Evolutionary conservation across 1,140 invertebrate species (phyloP).

Genomic region (Drosophila ambigua): DNA sequence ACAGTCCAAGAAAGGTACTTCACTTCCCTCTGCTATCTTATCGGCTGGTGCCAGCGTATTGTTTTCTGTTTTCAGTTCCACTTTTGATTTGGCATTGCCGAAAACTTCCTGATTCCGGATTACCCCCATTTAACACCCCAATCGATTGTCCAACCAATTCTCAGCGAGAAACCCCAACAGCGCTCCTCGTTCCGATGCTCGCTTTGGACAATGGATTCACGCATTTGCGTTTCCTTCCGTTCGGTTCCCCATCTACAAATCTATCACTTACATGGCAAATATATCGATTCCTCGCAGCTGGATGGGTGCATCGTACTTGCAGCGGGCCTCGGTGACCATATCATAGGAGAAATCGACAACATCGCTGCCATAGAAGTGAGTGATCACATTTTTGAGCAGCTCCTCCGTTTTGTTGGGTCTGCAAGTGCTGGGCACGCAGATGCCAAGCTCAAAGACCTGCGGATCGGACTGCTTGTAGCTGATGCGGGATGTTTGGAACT

Average conservation of each 20-base stretch:
- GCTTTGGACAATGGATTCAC: no score
- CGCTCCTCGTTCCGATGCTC: not conserved
- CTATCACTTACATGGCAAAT: slow-evolving; percentile 70
- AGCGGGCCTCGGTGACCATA: slow-evolving; percentile 59
- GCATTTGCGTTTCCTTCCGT: not conserved
- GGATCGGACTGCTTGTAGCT: slow-evolving; percentile 69
- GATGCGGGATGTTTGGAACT: slow-evolving; percentile 36
- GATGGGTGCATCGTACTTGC: slow-evolving; percentile 69
- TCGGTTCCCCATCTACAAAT: not conserved
- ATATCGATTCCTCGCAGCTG: slow-evolving; percentile 70
- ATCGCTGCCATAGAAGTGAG: slow-evolving; percentile 48
- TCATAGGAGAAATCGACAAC: slow-evolving; percentile 7
- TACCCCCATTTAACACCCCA: no score
- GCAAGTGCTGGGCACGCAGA: slow-evolving; percentile 71
- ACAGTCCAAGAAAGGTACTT: no score
- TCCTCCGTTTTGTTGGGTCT: slow-evolving; percentile 49
- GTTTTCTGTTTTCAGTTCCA: no score
- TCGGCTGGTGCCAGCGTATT: no score
- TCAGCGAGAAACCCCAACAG: not conserved
- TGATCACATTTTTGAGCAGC: slow-evolving; percentile 53
- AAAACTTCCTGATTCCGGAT: no score
- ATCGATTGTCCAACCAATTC: not conserved
- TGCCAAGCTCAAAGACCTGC: slow-evolving; percentile 67
- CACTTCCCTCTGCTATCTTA: no score
- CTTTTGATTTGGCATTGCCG: no score